Percentiles rank a stretch among this genome's conserved stretches.
Evolutionary conservation across 1,140 invertebrate genomes (phyloP).

Genomic region (Drosophila eugracilis): DNA sequence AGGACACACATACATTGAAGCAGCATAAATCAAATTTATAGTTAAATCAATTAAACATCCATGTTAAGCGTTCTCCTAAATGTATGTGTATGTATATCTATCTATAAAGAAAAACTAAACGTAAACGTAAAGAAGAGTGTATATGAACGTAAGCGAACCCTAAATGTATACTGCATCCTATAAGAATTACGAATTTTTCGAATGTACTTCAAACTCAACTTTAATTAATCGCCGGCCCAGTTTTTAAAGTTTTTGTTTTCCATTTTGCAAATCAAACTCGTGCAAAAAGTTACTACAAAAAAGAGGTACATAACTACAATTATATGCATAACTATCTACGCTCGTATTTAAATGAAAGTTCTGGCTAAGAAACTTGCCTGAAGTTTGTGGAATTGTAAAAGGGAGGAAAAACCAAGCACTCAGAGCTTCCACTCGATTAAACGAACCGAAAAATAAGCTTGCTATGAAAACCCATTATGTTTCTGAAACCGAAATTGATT

Average conservation of each 20-base stretch:
- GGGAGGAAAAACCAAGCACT: constrained; percentile 5
- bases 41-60: constrained; percentile 50
- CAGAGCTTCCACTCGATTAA: constrained; percentile 30
- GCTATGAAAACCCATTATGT: constrained; percentile 7
- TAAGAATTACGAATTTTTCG: constrained; percentile 33
- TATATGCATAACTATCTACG: constrained; percentile 13
- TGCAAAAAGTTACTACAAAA: constrained; percentile 42
- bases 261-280: constrained; percentile 11
- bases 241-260: constrained; percentile 15
- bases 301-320: constrained; percentile 14
- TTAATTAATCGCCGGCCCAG: constrained; percentile 20
- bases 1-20: constrained; percentile 24
- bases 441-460: constrained; percentile 8
- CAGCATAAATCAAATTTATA: constrained; percentile 73
- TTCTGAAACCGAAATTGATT: constrained; percentile 17
- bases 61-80: constrained; percentile 31
- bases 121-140: too few species aligned
- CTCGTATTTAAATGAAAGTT: constrained; percentile 5
- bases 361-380: not conserved
- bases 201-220: constrained; percentile 18
- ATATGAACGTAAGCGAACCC: constrained; percentile 13
- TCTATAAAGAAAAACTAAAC: too few species aligned
- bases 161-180: constrained; percentile 22
- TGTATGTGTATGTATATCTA: constrained; percentile 34
- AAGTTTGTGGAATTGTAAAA: constrained; percentile 7